phyloP scores from a whole-genome alignment of 2,113 vertebrate species.

The Leuciscus idus region DNA sequence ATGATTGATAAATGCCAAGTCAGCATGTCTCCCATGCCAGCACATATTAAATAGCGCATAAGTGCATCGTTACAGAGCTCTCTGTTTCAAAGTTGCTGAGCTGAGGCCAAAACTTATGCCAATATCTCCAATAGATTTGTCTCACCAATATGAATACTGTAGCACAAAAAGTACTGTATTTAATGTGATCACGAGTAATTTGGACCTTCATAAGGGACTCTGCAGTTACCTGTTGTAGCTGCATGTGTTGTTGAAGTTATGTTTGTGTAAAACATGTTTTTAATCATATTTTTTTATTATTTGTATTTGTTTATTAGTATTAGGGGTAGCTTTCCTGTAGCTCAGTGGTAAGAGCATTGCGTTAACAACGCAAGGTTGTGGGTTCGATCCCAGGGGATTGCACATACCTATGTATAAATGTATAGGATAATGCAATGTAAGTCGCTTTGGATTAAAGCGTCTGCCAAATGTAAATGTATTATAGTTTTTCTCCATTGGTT shows the following conservation, averaged over 20 bases:
- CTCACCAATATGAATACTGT: not conserved
- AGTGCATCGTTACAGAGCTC: not conserved
- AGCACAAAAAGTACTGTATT: not conserved
- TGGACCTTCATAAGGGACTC: not conserved
- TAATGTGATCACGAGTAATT: not conserved
- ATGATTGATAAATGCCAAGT: not conserved
- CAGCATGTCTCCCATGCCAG: not conserved
- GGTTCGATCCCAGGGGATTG: no score
- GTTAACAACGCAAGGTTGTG: no score
- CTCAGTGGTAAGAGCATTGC: no score
- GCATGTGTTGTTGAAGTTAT: not conserved
- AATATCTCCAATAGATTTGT: not conserved
- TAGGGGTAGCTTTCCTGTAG: no score
- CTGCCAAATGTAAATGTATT: no score
- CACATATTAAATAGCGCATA: not conserved
- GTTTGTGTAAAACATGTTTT: not conserved
- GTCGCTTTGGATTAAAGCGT: no score
- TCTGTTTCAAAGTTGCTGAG: not conserved
- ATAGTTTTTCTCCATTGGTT: no score
- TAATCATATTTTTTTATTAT: not conserved
- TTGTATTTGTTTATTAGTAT: not conserved
- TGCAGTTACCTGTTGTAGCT: not conserved
- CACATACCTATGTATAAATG: no score
- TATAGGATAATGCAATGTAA: no score
- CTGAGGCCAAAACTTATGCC: not conserved